phyloP scores from a whole-genome alignment of 2,888 invertebrate genomes.

The Chaetogeoica ovagalla region DNA sequence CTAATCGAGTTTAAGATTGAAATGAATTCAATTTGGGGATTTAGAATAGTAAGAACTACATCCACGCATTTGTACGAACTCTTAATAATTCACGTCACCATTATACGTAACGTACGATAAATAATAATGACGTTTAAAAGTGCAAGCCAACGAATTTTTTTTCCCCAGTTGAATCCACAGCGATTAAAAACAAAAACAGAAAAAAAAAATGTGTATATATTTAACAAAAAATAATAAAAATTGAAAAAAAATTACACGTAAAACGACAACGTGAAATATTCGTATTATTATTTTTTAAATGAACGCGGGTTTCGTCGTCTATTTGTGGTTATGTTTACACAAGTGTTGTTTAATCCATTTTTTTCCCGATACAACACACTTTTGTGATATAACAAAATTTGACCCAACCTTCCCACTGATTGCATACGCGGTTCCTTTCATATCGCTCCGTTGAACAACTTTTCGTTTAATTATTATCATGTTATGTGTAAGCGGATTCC shows the following conservation, averaged over 20 bases:
- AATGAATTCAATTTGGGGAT: too few relatives aligned
- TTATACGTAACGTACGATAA: too few relatives aligned
- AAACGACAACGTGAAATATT: conserved; percentile 37
- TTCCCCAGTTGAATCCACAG: conserved; percentile 20
- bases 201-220: neutral
- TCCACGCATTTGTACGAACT: too few relatives aligned
- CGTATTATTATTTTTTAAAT: conserved; percentile 17
- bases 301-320: conserved; percentile 21
- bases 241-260: neutral
- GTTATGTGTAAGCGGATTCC: too few relatives aligned
- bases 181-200: neutral
- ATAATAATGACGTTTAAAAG: too few relatives aligned
- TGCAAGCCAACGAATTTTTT: conserved; percentile 4
- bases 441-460: conserved; percentile 1
- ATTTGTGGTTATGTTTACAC: conserved; percentile 40
- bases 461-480: conserved; percentile 10
- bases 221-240: neutral
- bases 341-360: conserved; percentile 49
- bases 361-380: conserved; percentile 42
- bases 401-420: conserved; percentile 22
- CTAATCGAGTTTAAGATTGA: too few relatives aligned
- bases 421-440: conserved; percentile 16
- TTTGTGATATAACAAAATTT: conserved; percentile 35
- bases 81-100: too few relatives aligned
- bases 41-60: too few relatives aligned